Evolutionary conservation across 2,113 vertebrate species (phyloP), one percentile per base, ranked within the genome.

Genomic region (Hystrix brachyura): DNA sequence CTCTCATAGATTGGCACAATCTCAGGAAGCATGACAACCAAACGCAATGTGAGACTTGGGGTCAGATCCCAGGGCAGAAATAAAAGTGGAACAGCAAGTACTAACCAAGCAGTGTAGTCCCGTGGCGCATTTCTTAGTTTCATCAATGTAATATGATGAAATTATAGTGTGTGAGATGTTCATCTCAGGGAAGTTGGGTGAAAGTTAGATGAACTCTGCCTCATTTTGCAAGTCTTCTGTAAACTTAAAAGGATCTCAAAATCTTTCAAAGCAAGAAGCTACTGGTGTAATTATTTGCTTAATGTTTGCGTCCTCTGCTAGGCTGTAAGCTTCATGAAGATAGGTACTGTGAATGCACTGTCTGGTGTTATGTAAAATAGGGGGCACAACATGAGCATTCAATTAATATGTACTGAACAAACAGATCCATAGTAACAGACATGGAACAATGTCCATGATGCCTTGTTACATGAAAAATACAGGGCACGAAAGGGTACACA

Each of bases 151-250:
- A 17, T 21, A 43, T 79, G 76, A 55, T 79, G 76, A 79, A 55
- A 55, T 55, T 53, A 34, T 53, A 55, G 32, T 59, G 29, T 19
- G 11, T 19, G 60, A 48, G 32, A n/a, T 59, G 9, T 15, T 90
- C 57, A 27, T 27, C n/a, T 60, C n/a, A 5, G 12, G 21, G 43
- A 74, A 90, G 34, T 18, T 76, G 48, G 23, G 51, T n/a, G 38
- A 76, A 72, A 53, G 38, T 6, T 43, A 27, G 55, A 6, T 29
- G 85, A 93, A 72, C 62, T 51, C 69, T 46, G 65, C 55, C 27
- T 90, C n/a, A 57, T 57, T 91, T 57, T 96, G 69, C 62, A 94
- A 53, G 6, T 59, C 82, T 69, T 88, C 59, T 51, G 5, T 86
- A 71, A 86, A 27, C 67, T 12, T 53, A 53, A 90, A 86, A 69